These are phyloP conservation scores for Athripsodes cinereus DNA, from an alignment of 2,888 invertebrate species.

Conservation along the genomic window DNA sequence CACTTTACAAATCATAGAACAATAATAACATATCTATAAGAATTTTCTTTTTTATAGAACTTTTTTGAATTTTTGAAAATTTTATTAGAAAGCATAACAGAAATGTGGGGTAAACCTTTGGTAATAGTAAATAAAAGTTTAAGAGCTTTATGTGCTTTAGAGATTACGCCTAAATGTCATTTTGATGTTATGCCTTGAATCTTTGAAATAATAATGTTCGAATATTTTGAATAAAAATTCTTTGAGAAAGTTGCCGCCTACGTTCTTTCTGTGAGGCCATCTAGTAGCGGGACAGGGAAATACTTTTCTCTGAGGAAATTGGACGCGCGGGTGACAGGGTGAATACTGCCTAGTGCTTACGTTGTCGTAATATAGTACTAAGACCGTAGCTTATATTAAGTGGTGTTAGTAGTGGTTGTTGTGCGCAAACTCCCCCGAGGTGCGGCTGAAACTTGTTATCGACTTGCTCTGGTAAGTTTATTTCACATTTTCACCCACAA, in stretches of 20 bases:
- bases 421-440: constrained; percentile 19
- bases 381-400: neutral
- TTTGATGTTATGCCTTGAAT: neutral
- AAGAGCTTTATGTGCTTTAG: neutral
- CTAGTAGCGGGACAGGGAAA: neutral
- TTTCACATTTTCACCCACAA: neutral
- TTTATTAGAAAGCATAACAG: neutral
- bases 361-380: no score
- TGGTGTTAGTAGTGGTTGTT: neutral
- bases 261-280: no score
- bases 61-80: no score
- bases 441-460: constrained; percentile 16
- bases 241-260: no score
- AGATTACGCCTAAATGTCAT: neutral
- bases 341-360: no score
- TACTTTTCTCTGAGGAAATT: neutral
- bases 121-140: neutral
- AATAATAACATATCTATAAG: no score
- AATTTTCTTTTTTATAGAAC: no score
- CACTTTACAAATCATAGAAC: no score
- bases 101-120: neutral
- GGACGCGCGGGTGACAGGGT: neutral
- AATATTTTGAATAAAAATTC: neutral
- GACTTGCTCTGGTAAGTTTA: constrained; percentile 8
- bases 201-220: neutral